A percentile compares a stretch with the other conserved stretches of the same genome.
Conservation (phyloP, 2,888 invertebrate genomes). For the Monoplex corrugatus region DNA sequence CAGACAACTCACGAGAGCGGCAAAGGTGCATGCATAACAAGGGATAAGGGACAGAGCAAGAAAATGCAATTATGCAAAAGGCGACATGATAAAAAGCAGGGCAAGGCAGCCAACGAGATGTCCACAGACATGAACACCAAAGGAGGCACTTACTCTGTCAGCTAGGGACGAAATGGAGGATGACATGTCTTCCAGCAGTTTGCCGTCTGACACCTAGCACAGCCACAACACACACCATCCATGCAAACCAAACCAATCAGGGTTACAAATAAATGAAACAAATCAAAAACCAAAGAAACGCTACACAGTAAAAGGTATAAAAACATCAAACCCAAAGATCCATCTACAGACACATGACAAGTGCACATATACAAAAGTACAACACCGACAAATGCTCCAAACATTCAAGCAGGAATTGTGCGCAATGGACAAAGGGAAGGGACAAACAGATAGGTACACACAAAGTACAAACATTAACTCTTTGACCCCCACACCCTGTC, state of each 20-base stretch:
- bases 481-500: no score
- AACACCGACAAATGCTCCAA: no score
- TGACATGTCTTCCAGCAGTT: constrained; percentile 64
- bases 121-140: no score
- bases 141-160: constrained; percentile 64
- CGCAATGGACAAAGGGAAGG: no score
- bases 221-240: constrained; percentile 20
- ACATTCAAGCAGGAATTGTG: no score
- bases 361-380: no score
- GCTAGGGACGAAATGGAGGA: constrained; percentile 63
- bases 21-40: background rate
- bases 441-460: no score
- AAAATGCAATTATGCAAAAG: background rate
- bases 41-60: background rate
- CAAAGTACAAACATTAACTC: no score
- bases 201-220: constrained; percentile 54
- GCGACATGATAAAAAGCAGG: background rate
- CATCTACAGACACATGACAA: no score
- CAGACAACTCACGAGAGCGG: background rate
- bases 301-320: background rate
- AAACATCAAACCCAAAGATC: background rate
- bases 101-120: no score
- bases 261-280: background rate
- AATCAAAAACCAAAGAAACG: background rate
- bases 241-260: background rate